Conservation (phyloP, 2,888 invertebrate species). For the Chelonus formosanus region DNA sequence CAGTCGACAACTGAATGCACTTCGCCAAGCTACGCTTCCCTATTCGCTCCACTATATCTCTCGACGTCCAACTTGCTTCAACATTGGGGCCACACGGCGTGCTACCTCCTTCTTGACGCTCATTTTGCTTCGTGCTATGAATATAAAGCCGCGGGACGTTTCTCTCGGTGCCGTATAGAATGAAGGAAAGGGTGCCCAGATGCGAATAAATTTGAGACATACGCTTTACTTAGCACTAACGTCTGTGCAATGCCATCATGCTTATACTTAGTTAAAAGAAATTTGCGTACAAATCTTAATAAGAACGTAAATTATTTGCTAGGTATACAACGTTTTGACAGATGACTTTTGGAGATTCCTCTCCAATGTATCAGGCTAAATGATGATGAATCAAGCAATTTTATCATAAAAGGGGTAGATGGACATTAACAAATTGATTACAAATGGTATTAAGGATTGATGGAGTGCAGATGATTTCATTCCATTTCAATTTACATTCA, state of each 20-base stretch:
- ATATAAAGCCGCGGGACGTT: constrained; percentile 41
- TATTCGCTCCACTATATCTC: neutral
- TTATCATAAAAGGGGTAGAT: no score
- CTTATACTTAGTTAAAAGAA: constrained; percentile 2
- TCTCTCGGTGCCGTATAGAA: constrained; percentile 21
- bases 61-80: neutral
- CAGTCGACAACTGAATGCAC: constrained; percentile 1
- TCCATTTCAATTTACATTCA: no score
- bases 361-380: no score
- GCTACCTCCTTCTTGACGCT: constrained; percentile 8
- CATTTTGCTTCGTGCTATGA: constrained; percentile 45
- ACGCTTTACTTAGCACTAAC: constrained; percentile 31
- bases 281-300: neutral
- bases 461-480: no score
- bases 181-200: constrained; percentile 29
- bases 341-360: no score
- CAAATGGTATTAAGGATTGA: no score
- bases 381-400: no score
- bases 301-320: neutral
- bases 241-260: neutral
- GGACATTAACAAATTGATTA: no score
- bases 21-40: neutral
- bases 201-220: constrained; percentile 37
- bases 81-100: constrained; percentile 17
- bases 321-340: no score